Evolutionary conservation across 1,140 invertebrate species (phyloP), one percentile per base, ranked within the genome.

Genomic region (Ericerus pela): DNA sequence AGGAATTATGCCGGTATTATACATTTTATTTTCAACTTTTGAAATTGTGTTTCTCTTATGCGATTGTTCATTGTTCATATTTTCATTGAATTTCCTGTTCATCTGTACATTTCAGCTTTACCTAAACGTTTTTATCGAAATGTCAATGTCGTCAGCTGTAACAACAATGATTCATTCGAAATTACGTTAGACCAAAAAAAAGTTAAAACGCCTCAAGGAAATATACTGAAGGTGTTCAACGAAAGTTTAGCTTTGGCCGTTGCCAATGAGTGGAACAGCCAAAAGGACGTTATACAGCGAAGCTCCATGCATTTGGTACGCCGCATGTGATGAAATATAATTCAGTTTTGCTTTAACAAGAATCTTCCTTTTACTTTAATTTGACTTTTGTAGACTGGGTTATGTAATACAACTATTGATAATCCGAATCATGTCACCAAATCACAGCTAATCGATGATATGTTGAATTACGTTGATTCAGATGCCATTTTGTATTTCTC

Each of bases 201-300:
- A 68, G 68, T 95, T 8, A 91, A 91, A 72, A 95, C 92, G 28
- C 91, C 90, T 0, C 77, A 78, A 64, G 89, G 88, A 4, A 75
- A 78, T 55, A 64, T 82, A 12, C 83, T 95, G 62, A 73, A 76
- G 63, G 80, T 95, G 0, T 75, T 80, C 26, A 91, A 78, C 70
- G 87, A 96, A 72, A 77, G 81, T n/a, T 69, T 98, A 30, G 93
- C 93, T 14, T 72, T 94, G 55, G 89, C 88, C 14, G 78, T 97
- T 33, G 88, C 90, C 2, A 77, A 82, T 47, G 93, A 97, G 76
- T 97, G 93, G 87, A 80, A 88, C 63, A 71, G 79, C n/a, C 91
- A 96, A 67, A 78, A 80, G 58, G 76, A 85, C 31, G 73, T 73
- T 56, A 86, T 97, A 56, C 70, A 82, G 55, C 79, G 79, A 63